Conservation (phyloP, 2,797 vertebrate species). For the Onychomys torridus region DNA sequence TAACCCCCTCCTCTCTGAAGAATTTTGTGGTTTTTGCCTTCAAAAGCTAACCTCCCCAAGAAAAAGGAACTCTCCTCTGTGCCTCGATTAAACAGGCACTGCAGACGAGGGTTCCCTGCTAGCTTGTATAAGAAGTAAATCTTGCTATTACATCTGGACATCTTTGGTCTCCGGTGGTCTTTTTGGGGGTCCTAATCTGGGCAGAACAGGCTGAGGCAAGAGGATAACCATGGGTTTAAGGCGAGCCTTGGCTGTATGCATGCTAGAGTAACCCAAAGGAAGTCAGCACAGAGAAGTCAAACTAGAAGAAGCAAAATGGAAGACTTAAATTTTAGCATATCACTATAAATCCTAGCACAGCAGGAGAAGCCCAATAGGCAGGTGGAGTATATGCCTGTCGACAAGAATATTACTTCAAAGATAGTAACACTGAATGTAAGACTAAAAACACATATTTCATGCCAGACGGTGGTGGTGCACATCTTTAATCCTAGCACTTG, state of each 20-base stretch:
- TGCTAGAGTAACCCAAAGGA: neutral
- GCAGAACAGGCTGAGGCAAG: too few species aligned
- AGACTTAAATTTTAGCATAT: neutral
- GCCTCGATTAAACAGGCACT: too few species aligned
- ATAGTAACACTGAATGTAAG: neutral
- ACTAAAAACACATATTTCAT: neutral
- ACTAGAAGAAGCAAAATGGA: neutral
- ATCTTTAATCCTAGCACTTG: neutral
- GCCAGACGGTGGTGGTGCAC: neutral
- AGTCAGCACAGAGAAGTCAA: neutral
- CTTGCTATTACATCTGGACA: too few species aligned
- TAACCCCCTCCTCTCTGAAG: too few species aligned
- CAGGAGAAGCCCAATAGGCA: neutral
- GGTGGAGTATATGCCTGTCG: neutral
- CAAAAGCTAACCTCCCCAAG: too few species aligned
- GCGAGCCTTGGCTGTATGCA: neutral
- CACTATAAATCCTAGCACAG: neutral
- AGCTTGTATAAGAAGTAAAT: too few species aligned
- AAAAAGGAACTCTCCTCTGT: too few species aligned
- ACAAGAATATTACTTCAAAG: neutral
- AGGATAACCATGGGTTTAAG: neutral
- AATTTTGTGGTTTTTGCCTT: too few species aligned
- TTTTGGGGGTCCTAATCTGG: too few species aligned
- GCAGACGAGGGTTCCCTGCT: too few species aligned
- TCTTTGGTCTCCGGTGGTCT: too few species aligned